phyloP scores from a whole-genome alignment of 2,113 vertebrate species.

The Cyanoramphus novaezelandiae region DNA sequence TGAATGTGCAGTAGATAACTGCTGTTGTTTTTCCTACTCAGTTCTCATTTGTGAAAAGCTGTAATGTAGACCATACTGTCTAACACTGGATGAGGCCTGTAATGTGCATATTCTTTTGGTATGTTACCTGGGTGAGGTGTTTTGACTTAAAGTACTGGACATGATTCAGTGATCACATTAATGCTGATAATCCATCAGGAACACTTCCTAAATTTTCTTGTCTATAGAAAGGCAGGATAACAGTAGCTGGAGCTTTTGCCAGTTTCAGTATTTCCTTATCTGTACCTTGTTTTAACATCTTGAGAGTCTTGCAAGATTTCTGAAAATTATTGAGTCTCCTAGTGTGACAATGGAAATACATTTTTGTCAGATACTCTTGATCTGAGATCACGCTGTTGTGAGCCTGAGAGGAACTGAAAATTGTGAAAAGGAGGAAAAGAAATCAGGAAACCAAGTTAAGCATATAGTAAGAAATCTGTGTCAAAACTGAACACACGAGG shows the following conservation, averaged over 20 bases:
- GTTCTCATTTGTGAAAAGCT: background rate
- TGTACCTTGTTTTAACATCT: background rate
- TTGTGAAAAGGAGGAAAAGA: background rate
- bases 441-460: background rate
- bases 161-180: background rate
- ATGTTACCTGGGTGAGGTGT: background rate
- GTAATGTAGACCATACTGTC: background rate
- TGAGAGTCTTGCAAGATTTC: background rate
- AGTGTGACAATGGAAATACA: background rate
- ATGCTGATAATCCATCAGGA: background rate
- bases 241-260: background rate
- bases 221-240: background rate
- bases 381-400: background rate
- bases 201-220: background rate
- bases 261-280: background rate
- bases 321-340: background rate
- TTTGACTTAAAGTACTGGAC: background rate
- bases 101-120: background rate
- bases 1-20: background rate
- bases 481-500: background rate
- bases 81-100: background rate
- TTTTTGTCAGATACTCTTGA: background rate
- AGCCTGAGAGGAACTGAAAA: background rate
- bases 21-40: background rate
- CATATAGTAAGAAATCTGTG: background rate